Evolutionary conservation across 1,140 invertebrate species (phyloP).

Genomic region (Diabrotica virgifera): DNA sequence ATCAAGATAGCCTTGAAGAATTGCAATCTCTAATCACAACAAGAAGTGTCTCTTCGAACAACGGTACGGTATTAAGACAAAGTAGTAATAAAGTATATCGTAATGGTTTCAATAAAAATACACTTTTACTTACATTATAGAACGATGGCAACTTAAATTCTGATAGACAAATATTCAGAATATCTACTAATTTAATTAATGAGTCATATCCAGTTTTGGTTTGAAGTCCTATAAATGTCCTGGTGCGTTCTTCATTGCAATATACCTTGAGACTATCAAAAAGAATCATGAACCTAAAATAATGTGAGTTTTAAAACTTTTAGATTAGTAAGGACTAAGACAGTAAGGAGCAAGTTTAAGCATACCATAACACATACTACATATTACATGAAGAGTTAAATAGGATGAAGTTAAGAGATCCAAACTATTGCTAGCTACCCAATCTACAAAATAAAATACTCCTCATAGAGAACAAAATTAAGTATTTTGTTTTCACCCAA

Average conservation of each 20-base stretch:
- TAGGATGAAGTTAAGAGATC: no score
- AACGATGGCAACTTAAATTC: constrained; percentile 66
- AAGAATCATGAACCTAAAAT: constrained; percentile 59
- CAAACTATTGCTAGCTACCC: no score
- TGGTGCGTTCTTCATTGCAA: constrained; percentile 69
- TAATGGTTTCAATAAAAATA: background rate
- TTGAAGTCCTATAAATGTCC: constrained; percentile 69
- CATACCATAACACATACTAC: background rate
- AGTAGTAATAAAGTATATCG: background rate
- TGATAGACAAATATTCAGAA: constrained; percentile 58
- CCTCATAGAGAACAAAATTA: no score
- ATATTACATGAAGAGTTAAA: background rate
- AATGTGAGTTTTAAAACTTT: background rate
- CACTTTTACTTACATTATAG: constrained; percentile 56
- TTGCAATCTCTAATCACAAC: no score
- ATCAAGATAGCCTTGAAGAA: no score
- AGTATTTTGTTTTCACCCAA: no score
- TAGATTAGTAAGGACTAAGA: no score
- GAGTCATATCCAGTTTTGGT: constrained; percentile 53
- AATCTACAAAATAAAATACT: no score
- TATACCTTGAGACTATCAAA: constrained; percentile 63
- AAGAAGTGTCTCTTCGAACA: no score
- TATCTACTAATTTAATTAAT: constrained; percentile 53
- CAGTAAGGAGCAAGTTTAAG: no score
- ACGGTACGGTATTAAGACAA: background rate